Evolutionary conservation across 2,113 vertebrate genomes (phyloP), one percentile per base, ranked within the genome.

Genomic region (Paramormyrops kingsleyae): DNA sequence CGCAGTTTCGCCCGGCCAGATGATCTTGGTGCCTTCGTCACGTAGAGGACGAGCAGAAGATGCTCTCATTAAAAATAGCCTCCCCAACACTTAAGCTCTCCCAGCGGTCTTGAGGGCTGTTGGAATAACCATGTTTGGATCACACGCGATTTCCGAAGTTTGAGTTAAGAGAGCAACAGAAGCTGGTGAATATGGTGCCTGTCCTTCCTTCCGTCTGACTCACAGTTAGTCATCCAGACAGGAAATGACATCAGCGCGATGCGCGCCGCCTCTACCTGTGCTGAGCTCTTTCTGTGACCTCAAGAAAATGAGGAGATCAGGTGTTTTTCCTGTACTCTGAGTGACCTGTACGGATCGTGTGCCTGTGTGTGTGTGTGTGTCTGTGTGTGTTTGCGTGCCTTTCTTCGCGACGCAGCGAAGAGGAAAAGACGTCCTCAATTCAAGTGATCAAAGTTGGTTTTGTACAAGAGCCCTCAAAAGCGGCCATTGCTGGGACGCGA

Each of bases 11-110:
- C 44, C 50, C 21, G 19, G n/a, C 27, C 17, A 84, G 13, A 70
- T 50, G 87, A 89, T 95, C 95, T 94, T 92, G 88, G 89, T 92
- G 89, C 91, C 91, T 94, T 95, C 95, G 93, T 95, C 94, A 91
- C 88, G 90, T 56, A 89, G 92, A 90, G 91, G 94, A 92, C 92
- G 91, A 93, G 92, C 89, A 87, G 84, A 89, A 88, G 83, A 90
- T 44, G 88, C 84, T 86, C 84, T 86, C 46, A 86, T 86, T 86
- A 49, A 86, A 86, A 49, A 86, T 86, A 86, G 49, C 85, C n/a
- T 35, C 85, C 46, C 24, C 15, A 87, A 87, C n/a, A 50, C 31
- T 87, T 53, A 53, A 87, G 44, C 47, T 50, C 49, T 35, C 85
- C 50, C 24, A 56, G 50, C 27, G 31, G 50, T 35, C 50, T 39